phyloP scores from a whole-genome alignment of 2,888 invertebrate species.

The Empis livida region DNA sequence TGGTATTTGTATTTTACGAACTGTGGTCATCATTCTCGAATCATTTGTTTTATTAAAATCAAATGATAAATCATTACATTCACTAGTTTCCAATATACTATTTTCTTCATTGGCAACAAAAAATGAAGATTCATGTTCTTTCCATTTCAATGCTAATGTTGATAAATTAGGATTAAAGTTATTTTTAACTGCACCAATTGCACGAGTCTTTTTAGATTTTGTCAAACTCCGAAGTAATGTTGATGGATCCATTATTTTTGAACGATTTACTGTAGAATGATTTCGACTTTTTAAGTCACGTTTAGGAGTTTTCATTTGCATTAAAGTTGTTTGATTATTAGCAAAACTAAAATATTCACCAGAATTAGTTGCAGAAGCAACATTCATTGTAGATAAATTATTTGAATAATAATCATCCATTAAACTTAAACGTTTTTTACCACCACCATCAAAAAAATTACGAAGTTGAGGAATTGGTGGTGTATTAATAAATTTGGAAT shows the following conservation, averaged over 20 bases:
- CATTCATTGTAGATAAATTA: not conserved
- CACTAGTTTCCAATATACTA: no score
- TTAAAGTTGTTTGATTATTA: slow-evolving; percentile 1
- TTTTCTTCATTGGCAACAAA: not conserved
- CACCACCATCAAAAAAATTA: slow-evolving; percentile 16
- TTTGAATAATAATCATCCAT: not conserved
- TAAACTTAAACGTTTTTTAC: slow-evolving; percentile 20
- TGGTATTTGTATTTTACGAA: no score
- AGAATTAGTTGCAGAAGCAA: not conserved
- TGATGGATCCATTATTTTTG: slow-evolving; percentile 26
- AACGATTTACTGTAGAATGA: slow-evolving; percentile 17
- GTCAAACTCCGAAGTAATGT: slow-evolving; percentile 25
- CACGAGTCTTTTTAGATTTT: slow-evolving; percentile 15
- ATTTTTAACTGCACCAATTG: not conserved
- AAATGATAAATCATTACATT: no score
- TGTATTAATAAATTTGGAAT: slow-evolving; percentile 25
- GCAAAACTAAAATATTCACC: not conserved
- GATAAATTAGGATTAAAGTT: slow-evolving; percentile 16
- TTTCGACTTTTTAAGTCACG: not conserved
- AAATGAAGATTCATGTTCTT: slow-evolving; percentile 10
- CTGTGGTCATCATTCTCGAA: no score
- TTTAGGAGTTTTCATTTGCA: slow-evolving; percentile 10
- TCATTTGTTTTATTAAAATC: no score
- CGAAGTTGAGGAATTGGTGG: slow-evolving; percentile 30
- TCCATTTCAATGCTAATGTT: slow-evolving; percentile 23